Evolutionary conservation across 1,140 invertebrate species (phyloP), one percentile per base, ranked within the genome.

Genomic region (Hypothenemus hampei): DNA sequence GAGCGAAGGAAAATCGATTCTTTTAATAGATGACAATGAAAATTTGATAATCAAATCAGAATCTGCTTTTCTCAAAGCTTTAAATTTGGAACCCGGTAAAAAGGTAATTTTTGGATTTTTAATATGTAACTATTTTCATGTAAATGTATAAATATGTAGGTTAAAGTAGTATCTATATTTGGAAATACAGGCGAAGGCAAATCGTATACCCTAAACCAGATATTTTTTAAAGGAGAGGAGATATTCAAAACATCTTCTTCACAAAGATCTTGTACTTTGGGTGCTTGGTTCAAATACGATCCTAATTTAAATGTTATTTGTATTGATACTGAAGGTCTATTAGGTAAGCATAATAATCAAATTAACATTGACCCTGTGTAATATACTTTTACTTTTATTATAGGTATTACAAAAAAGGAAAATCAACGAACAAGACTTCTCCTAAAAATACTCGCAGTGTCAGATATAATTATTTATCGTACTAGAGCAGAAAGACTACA

Each of bases 161-260:
- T 91, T 1, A 92, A 91, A 75, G 88, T 92, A 15, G 81, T 92
- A 1, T 89, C 89, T 2, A 89, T 93, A 65, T 89, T 92, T 77
- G 90, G 90, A 1, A 91, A 89, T 63, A 90, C 87, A 1, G 88
- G 89, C 0, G 88, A 91, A 74, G 89, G 89, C 1, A 92, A 92
- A 72, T 91, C 88, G 26, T 78, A 86, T 61, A 89, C 87, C 0
- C 68, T 92, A 47, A 93, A 93, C 73, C 78, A 89, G 60, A 81
- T 82, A 11, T 90, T 93, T 66, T 92, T 91, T 68, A 71, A 79
- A 63, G 86, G 86, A 0, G 69, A 78, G 58, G 82, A 89, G 71
- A 75, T 91, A 1, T 91, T 91, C 70, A 74, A 76, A 53, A 90
- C 87, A 0, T 88, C 85, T 11, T 71, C 78, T 1, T 77, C 82